A percentile compares a stretch with the other conserved stretches of the same genome.
These are phyloP conservation scores for Phrynosoma blainvillii DNA, from an alignment of 2,113 vertebrate genomes.

Conservation along the genomic window DNA sequence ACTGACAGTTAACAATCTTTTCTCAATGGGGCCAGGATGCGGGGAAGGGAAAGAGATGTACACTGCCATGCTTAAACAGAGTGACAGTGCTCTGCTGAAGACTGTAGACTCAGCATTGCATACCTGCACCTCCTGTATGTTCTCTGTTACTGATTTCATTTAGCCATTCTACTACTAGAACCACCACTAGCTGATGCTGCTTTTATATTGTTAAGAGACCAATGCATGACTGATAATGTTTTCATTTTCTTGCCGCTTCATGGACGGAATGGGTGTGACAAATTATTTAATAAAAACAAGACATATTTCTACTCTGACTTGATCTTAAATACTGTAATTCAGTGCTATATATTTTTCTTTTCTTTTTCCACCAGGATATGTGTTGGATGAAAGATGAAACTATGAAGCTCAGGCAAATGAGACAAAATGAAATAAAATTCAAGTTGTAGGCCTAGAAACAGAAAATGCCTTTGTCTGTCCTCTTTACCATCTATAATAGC, in stretches of 20 bases:
- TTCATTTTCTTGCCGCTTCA: background rate
- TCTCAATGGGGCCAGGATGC: no score
- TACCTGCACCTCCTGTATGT: background rate
- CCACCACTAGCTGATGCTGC: background rate
- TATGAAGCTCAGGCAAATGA: background rate
- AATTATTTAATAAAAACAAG: background rate
- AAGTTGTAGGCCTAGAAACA: background rate
- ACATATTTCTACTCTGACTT: background rate
- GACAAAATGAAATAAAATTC: background rate
- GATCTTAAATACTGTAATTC: background rate
- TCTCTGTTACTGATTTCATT: background rate
- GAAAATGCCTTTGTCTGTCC: background rate
- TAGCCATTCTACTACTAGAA: background rate
- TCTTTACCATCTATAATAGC: background rate
- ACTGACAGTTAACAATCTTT: no score
- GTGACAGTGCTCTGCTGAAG: no score
- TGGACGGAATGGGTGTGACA: background rate
- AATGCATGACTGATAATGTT: background rate
- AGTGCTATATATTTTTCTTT: background rate
- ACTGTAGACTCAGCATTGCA: background rate
- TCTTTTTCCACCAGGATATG: background rate
- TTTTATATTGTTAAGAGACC: background rate
- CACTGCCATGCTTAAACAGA: no score
- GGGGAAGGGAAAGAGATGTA: no score
- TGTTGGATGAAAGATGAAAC: background rate